These are phyloP conservation scores for Brotogeris chrysoptera DNA, from an alignment of 2,797 vertebrate species.

Conservation along the genomic window DNA sequence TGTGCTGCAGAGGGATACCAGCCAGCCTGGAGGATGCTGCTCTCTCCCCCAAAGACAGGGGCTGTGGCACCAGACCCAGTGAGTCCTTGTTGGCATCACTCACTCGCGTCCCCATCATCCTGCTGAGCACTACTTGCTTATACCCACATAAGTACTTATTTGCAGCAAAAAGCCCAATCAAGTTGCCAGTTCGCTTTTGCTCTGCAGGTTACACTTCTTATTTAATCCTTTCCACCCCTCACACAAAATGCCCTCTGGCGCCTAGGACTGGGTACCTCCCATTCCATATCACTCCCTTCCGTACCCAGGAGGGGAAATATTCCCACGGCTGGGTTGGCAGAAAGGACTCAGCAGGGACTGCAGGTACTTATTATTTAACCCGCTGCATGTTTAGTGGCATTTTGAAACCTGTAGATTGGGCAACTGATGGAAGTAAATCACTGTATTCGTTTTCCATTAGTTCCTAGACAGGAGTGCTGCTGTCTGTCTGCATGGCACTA, in stretches of 20 bases:
- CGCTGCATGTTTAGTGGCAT: background rate
- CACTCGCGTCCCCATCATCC: accelerated
- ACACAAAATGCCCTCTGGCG: accelerated
- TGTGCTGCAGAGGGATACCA: accelerated
- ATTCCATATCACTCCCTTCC: background rate
- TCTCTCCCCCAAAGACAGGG: background rate
- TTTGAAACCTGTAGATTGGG: background rate
- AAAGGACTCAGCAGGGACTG: background rate
- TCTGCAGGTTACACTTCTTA: background rate
- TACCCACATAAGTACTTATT: accelerated
- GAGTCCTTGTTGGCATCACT: background rate
- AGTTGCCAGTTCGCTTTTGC: accelerated
- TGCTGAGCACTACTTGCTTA: background rate
- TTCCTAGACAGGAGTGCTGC: background rate
- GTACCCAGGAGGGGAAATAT: accelerated
- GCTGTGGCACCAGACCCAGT: background rate
- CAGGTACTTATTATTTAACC: accelerated
- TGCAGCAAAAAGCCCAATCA: background rate
- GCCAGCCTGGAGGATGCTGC: background rate
- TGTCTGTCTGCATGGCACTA: background rate
- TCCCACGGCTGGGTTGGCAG: background rate
- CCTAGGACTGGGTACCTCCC: background rate
- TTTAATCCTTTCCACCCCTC: background rate
- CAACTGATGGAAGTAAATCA: background rate
- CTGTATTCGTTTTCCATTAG: accelerated